Evolutionary conservation across 2,888 invertebrate genomes (phyloP).

Genomic region (Yponomeuta sedellus): DNA sequence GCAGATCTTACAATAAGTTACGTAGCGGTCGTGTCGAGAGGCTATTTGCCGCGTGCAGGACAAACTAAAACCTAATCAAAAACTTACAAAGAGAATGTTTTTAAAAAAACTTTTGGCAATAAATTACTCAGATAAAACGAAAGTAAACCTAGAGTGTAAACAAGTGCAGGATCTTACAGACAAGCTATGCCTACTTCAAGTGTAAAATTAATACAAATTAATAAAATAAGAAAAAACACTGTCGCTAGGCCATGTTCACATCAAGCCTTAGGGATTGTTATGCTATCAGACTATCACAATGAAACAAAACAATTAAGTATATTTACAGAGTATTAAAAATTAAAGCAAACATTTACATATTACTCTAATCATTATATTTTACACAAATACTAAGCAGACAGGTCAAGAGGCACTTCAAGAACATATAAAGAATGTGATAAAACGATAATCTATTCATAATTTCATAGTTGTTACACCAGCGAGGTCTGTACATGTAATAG

Average conservation of each 20-base stretch:
- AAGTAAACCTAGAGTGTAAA: conserved; percentile 59
- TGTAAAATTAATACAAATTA: conserved; percentile 45
- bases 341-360: conserved; percentile 17
- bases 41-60: conserved; percentile 21
- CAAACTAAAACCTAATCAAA: conserved; percentile 25
- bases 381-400: conserved; percentile 57
- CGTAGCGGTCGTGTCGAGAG: conserved; percentile 21
- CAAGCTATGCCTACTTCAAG: conserved; percentile 34
- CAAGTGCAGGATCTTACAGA: not conserved
- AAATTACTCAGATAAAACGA: conserved; percentile 73
- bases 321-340: conserved; percentile 60
- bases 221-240: conserved; percentile 44
- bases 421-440: conserved; percentile 42
- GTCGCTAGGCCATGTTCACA: conserved; percentile 11
- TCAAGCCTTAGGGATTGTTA: not conserved
- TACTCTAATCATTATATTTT: conserved; percentile 61
- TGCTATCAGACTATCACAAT: conserved; percentile 41
- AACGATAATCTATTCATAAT: conserved; percentile 41
- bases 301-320: conserved; percentile 39
- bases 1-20: conserved; percentile 70
- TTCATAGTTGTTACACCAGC: conserved; percentile 22
- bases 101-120: conserved; percentile 76
- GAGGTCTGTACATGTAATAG: conserved; percentile 54
- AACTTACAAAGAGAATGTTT: conserved; percentile 56
- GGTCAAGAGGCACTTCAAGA: conserved; percentile 68